A percentile compares a stretch with the other conserved stretches of the same genome.
Evolutionary conservation across 1,140 invertebrate species (phyloP).

Genomic region (Muscidifurax raptorellus): DNA sequence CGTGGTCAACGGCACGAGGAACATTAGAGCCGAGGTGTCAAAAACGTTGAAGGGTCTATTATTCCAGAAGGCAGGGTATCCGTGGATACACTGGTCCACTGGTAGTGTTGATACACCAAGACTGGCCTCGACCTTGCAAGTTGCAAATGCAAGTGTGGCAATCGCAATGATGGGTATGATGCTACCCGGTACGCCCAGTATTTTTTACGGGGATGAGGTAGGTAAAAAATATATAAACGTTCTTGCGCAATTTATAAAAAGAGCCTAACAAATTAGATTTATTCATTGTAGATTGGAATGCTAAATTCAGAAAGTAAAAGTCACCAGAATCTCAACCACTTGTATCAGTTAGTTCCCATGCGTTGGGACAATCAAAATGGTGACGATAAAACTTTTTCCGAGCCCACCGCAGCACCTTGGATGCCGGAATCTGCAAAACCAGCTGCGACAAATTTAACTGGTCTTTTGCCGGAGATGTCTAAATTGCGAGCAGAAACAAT

Average conservation of each 20-base stretch:
- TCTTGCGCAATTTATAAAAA: neutral
- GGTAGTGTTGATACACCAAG: constrained; percentile 79
- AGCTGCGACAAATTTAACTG: constrained; percentile 71
- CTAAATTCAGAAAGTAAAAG: constrained; percentile 72
- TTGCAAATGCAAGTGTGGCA: constrained; percentile 79
- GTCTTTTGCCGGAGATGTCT: constrained; percentile 77
- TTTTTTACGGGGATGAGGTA: constrained; percentile 90
- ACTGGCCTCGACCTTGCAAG: constrained; percentile 75
- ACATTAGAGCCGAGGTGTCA: constrained; percentile 78
- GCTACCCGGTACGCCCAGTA: constrained; percentile 86
- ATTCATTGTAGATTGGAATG: constrained; percentile 66
- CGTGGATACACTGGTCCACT: constrained; percentile 88
- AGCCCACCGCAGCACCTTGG: constrained; percentile 76
- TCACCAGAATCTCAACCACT: constrained; percentile 78
- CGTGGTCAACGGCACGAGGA: constrained; percentile 76
- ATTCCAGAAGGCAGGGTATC: constrained; percentile 78
- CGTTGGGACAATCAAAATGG: constrained; percentile 71
- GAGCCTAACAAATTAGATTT: neutral
- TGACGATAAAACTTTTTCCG: neutral
- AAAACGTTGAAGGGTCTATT: constrained; percentile 76
- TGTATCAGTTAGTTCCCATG: constrained; percentile 83
- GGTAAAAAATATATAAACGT: constrained; percentile 57
- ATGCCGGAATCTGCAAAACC: constrained; percentile 73
- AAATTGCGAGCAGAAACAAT: constrained; percentile 78
- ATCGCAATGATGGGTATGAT: constrained; percentile 82